phyloP scores from a whole-genome alignment of 1,140 invertebrate species.

The Geopemphigus sp. region DNA sequence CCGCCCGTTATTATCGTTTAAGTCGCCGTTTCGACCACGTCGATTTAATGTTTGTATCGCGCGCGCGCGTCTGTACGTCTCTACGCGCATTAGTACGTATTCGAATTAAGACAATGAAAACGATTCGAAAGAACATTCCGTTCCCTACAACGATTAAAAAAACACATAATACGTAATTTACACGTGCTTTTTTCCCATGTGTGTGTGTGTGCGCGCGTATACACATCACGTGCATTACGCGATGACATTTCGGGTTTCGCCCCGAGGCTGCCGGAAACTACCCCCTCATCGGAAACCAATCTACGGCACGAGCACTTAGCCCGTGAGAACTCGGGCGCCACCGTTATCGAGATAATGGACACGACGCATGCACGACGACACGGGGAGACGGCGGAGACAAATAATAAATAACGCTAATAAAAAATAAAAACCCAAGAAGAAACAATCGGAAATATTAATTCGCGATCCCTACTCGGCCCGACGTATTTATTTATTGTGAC shows the following conservation, averaged over 20 bases:
- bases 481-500: slow-evolving; percentile 16
- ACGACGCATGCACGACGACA: background rate
- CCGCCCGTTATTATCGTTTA: too few relatives aligned
- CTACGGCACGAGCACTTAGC: slow-evolving; percentile 30
- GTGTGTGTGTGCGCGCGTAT: too few relatives aligned
- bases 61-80: too few relatives aligned
- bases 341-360: slow-evolving; percentile 34
- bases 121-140: too few relatives aligned
- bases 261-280: slow-evolving; percentile 24
- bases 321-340: slow-evolving; percentile 48
- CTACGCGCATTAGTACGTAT: too few relatives aligned
- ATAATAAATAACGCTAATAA: too few relatives aligned
- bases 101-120: too few relatives aligned
- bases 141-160: too few relatives aligned
- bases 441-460: slow-evolving; percentile 43
- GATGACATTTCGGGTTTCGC: background rate
- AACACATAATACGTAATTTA: too few relatives aligned
- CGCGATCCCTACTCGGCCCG: background rate
- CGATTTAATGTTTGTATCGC: background rate
- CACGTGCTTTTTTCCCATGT: too few relatives aligned
- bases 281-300: slow-evolving; percentile 47
- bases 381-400: background rate
- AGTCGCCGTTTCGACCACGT: background rate
- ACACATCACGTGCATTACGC: background rate
- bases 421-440: background rate